Evolutionary conservation across 1,140 invertebrate genomes (phyloP).

Genomic region (Wiebesia pumilae): DNA sequence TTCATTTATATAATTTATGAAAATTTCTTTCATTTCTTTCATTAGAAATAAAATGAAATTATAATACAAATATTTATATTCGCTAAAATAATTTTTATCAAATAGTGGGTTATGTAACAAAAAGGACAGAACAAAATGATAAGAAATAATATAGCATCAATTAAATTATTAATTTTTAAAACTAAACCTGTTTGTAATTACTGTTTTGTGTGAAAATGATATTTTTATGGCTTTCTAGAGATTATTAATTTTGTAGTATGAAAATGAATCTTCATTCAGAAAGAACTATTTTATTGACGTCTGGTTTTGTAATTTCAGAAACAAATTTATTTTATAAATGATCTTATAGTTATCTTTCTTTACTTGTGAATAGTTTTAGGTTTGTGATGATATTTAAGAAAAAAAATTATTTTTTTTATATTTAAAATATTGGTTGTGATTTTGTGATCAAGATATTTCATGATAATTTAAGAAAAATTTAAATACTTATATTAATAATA

Average conservation of each 20-base stretch:
- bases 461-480: conserved; percentile 6
- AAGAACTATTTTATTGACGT: background rate
- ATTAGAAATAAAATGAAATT: no score
- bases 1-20: no score
- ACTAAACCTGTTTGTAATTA: background rate
- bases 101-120: background rate
- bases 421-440: background rate
- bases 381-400: conserved; percentile 1
- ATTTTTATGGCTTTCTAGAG: background rate
- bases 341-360: background rate
- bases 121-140: background rate
- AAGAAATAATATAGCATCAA: background rate
- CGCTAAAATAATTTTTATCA: background rate
- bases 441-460: background rate
- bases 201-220: background rate
- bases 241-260: background rate
- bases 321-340: background rate
- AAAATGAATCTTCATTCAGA: background rate
- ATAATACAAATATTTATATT: no score
- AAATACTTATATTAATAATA: background rate
- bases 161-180: background rate
- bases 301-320: background rate
- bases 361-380: background rate
- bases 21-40: no score
- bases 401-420: background rate